Base-by-base conservation (phyloP, 2,797 vertebrate species). In the Gadopsis marmoratus region DNA sequence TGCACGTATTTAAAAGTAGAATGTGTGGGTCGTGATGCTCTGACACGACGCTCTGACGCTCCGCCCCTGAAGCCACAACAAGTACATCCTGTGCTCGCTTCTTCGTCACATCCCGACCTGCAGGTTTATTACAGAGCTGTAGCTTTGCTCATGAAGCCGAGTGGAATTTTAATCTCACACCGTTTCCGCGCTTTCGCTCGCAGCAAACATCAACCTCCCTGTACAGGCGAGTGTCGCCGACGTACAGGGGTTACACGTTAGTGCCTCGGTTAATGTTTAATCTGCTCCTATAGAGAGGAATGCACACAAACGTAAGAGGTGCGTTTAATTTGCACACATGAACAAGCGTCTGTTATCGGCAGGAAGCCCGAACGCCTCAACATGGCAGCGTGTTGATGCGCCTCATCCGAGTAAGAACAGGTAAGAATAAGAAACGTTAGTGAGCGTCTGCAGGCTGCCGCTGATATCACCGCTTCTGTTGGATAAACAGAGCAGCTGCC, bases 401-500 rank as follows among this genome's bases (percentile, higher is more conserved):
- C 7, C 35, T 35, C 35, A 35, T 35, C 35, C 1, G 4, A 7
- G 35, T 35, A 35, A 35, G 35, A 35, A 35, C 4, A 33, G 33
- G 33, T n/a, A 11, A 54, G 14, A 35, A 37, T 4, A 26, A 39
- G 17, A 29, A 56, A 17, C 55, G n/a, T n/a, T n/a, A 33, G 43
- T 59, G 76, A 72, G 61, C 37, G 61, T n/a, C 68, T 23, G 65
- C 60, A 59, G 75, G 71, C 70, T 37, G 71, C 53, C 3, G 23
- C 39, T 50, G 47, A 13, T 73, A 80, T 85, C 83, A 53, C 56
- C 54, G 41, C 79, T 10, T 59, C 62, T 85, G 86, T 84, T 87
- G 81, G 84, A 85, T 90, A 88, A 89, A 86, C 83, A 87, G 1
- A 70, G 64, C 70, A 39, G 81, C 61, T 23, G 33, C 67, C 12